A percentile compares a stretch with the other conserved stretches of the same genome.
Evolutionary conservation across 2,797 vertebrate species (phyloP).

Genomic region (Esox lucius): DNA sequence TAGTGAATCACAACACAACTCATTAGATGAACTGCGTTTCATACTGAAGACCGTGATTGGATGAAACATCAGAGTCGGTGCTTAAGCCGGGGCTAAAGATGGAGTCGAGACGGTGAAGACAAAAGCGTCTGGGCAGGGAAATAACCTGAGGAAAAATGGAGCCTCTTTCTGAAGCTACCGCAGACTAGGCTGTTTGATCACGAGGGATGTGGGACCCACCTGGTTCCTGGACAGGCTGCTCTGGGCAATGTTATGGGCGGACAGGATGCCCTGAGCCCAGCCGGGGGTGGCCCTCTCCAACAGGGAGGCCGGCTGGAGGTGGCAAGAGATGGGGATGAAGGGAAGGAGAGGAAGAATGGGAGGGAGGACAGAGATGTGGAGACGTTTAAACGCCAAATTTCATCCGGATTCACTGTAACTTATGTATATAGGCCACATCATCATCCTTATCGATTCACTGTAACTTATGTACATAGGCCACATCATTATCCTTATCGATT

Average conservation of each 20-base stretch:
- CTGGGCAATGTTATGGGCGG: conserved; percentile 97
- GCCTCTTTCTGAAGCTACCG: neutral
- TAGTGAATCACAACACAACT: too few relatives aligned
- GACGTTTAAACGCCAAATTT: too few relatives aligned
- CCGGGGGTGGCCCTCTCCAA: conserved; percentile 97
- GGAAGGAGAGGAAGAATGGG: conserved; percentile 24
- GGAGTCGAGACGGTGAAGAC: too few relatives aligned
- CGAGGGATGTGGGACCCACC: conserved; percentile 73
- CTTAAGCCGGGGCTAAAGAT: too few relatives aligned
- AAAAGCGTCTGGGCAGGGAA: neutral
- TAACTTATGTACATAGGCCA: too few relatives aligned
- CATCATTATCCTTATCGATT: too few relatives aligned
- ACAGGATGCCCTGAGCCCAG: conserved; percentile 99
- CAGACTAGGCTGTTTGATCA: neutral
- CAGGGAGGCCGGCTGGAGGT: conserved; percentile 88
- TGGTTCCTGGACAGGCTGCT: conserved; percentile 98
- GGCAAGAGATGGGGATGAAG: conserved; percentile 6
- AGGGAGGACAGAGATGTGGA: conserved; percentile 18
- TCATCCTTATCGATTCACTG: too few relatives aligned
- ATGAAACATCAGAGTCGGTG: too few relatives aligned
- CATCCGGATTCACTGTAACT: too few relatives aligned
- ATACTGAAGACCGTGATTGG: too few relatives aligned
- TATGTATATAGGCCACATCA: too few relatives aligned
- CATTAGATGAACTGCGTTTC: too few relatives aligned
- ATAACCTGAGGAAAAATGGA: neutral